A percentile compares a stretch with the other conserved stretches of the same genome.
phyloP scores from a whole-genome alignment of 1,140 invertebrate genomes.

The Hylaeus volcanicus region DNA sequence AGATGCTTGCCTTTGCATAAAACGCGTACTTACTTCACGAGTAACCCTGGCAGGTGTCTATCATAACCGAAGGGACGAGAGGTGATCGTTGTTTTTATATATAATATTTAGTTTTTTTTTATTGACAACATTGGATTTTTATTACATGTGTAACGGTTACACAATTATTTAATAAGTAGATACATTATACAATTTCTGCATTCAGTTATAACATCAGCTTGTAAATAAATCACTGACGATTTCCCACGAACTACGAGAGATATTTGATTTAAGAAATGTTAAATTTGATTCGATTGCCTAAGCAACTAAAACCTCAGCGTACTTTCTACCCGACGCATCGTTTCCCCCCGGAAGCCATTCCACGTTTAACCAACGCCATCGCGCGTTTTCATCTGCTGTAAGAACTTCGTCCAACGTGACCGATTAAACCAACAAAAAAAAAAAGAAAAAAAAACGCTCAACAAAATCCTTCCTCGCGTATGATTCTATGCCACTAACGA shows the following conservation, averaged over 20 bases:
- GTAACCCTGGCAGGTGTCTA: background rate
- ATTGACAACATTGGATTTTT: conserved; percentile 78
- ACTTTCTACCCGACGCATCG: background rate
- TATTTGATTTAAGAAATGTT: conserved; percentile 53
- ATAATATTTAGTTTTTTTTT: conserved; percentile 70
- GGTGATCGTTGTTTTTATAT: conserved; percentile 5
- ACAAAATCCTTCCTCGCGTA: background rate
- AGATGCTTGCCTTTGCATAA: conserved; percentile 24
- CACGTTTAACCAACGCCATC: background rate
- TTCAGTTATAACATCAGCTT: conserved; percentile 58
- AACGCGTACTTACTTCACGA: background rate
- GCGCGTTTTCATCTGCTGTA: conserved; percentile 22
- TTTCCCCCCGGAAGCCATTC: background rate
- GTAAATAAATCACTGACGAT: conserved; percentile 59
- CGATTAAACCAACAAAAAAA: background rate
- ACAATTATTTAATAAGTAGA: conserved; percentile 70
- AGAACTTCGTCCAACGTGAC: background rate
- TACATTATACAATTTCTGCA: conserved; percentile 69
- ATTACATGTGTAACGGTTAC: conserved; percentile 75
- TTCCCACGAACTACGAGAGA: conserved; percentile 52
- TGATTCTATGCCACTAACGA: conserved; percentile 34
- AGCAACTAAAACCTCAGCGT: conserved; percentile 35
- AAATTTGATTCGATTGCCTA: conserved; percentile 44
- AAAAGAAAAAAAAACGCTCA: background rate
- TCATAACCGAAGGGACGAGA: no score